A percentile compares a stretch with the other conserved stretches of the same genome.
These are phyloP conservation scores for Pseudocheirus occidentalis DNA, from an alignment of 2,797 vertebrate species.

Conservation along the genomic window DNA sequence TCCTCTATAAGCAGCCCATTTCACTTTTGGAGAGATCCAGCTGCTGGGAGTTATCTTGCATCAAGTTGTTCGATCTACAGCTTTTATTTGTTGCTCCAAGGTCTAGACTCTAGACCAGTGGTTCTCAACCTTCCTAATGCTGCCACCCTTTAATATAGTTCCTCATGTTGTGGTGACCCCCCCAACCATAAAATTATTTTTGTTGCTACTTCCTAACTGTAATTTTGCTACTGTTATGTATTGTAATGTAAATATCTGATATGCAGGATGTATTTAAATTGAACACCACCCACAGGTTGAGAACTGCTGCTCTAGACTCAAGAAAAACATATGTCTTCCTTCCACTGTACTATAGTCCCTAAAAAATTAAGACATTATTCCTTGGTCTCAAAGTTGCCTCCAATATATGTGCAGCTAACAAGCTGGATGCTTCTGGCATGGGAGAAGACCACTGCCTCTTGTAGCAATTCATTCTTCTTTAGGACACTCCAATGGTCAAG, in stretches of 20 bases:
- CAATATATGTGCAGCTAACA: background rate
- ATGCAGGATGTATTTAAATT: too few species aligned
- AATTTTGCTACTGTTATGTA: too few species aligned
- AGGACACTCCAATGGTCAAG: background rate
- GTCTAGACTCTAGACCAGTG: too few species aligned
- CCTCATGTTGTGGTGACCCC: too few species aligned
- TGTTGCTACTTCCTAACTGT: too few species aligned
- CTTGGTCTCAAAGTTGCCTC: background rate
- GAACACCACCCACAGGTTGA: too few species aligned
- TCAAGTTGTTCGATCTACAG: background rate
- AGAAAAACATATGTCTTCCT: background rate
- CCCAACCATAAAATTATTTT: too few species aligned
- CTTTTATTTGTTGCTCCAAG: background rate
- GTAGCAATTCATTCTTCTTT: background rate
- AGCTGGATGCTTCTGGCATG: background rate
- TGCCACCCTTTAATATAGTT: too few species aligned
- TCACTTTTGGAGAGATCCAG: background rate
- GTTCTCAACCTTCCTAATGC: too few species aligned
- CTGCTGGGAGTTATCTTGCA: background rate
- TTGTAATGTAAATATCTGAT: too few species aligned
- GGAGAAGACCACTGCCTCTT: background rate
- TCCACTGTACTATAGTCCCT: background rate
- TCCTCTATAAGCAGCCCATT: background rate
- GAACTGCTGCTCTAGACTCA: background rate
- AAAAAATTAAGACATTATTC: background rate